Base-by-base conservation (phyloP, 1,140 invertebrate genomes). In the Sarcophaga peregrina region DNA sequence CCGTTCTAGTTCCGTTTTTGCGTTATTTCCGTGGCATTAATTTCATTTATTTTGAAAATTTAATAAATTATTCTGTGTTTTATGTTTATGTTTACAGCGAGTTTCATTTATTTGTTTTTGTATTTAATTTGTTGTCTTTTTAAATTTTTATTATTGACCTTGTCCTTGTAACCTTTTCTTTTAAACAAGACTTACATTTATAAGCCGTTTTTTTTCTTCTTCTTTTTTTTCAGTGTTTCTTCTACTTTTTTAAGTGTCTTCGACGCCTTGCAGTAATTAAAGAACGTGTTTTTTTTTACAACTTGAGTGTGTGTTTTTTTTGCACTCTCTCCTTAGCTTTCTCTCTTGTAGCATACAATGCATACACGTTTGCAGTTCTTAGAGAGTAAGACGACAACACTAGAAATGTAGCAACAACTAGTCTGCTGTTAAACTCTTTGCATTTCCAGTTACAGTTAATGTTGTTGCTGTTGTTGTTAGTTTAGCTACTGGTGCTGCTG, bases 101-200 rank as follows among this genome's bases (percentile, higher is more conserved):
- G 6, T 50, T 52, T 52, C 5, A 20, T 68, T 17, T 68, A 2
- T 62, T 11, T 62, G 6, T 68, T 20, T 20, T 68, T 68, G n/a
- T 58, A 58, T 68, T 6, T 20, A 52, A 52, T 11, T 50, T 9
- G 17, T 68, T 68, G 20, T 25, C 20, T 68, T 8, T 25, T 20
- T 68, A 20, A 8, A 20, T 68, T 25, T 37, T 10, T 25, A 68
- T 20, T 15, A 10, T 5, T 15, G 75, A 52, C 75, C 75, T 78
- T 78, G 75, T 78, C 47, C 75, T 76, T 78, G 75, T 50, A 78
- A 78, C 75, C 75, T 78, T 78, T 37, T 37, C 1, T 37, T 37
- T 37, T 37, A 37, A 37, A 37, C 25, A 37, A 37, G 25, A 37
- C 25, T 37, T 37, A 37, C 25, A 37, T 37, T 37, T 4, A 37